Evolutionary conservation across 1,140 invertebrate species (phyloP).

Genomic region (Atta colombica): DNA sequence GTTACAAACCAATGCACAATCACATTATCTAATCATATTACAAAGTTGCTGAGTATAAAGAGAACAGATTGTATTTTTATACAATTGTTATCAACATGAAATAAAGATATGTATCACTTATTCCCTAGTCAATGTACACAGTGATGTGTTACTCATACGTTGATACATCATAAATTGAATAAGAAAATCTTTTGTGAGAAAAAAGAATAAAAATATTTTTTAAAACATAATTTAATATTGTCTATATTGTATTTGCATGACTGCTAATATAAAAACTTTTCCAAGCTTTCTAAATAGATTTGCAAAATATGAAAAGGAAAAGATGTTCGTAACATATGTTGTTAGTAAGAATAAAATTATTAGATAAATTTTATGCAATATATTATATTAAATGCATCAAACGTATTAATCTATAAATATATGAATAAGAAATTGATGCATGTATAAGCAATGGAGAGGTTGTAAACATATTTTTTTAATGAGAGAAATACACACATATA

Average conservation of each 20-base stretch:
- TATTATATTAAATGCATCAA: not conserved
- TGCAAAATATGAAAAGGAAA: not conserved
- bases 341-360: too few species aligned
- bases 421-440: not conserved
- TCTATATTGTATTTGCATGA: slow-evolving; percentile 57
- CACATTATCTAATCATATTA: slow-evolving; percentile 63
- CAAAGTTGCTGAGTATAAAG: slow-evolving; percentile 63
- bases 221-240: slow-evolving; percentile 67
- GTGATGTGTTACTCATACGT: slow-evolving; percentile 82
- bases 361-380: too few species aligned
- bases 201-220: slow-evolving; percentile 82
- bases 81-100: slow-evolving; percentile 81
- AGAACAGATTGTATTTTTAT: slow-evolving; percentile 83
- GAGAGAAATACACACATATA: not conserved
- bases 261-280: not conserved
- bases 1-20: slow-evolving; percentile 76
- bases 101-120: slow-evolving; percentile 81
- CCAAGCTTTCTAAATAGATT: not conserved
- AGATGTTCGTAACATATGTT: not conserved
- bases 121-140: slow-evolving; percentile 83
- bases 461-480: slow-evolving; percentile 7
- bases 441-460: not conserved
- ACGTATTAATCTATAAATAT: not conserved
- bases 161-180: slow-evolving; percentile 66
- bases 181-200: slow-evolving; percentile 61